Evolutionary conservation across 64 coral and sea anemone species (phyloP).

Genomic region (Montipora foliosa): DNA sequence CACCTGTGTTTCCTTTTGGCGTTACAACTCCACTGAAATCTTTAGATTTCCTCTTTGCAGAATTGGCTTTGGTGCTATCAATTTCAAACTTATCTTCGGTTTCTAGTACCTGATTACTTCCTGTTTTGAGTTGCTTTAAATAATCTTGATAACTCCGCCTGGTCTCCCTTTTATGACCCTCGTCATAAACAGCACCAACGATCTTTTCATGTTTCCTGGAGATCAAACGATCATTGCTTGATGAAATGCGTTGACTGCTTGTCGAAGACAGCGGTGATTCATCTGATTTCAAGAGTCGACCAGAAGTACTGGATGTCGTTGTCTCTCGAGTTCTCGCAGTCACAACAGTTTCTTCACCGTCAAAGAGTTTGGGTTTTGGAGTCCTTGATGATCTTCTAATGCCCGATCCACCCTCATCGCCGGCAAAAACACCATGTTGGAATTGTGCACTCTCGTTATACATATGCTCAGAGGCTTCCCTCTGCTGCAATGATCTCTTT

Average conservation of each 20-base stretch:
- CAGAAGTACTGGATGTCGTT: background rate
- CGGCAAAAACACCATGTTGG: background rate
- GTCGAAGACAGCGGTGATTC: background rate
- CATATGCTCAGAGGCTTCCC: no score
- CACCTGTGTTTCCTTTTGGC: background rate
- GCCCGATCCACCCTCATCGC: background rate
- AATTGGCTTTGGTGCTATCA: background rate
- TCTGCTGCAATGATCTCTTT: conserved; percentile 6
- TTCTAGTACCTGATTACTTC: background rate
- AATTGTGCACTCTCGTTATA: background rate
- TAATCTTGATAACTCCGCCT: conserved; percentile 34
- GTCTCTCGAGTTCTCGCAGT: background rate
- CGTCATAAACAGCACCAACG: background rate
- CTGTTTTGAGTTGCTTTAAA: conserved; percentile 27
- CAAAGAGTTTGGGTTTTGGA: conserved; percentile 69
- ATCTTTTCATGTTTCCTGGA: conserved; percentile 10
- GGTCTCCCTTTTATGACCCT: conserved; percentile 56
- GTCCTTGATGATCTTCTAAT: conserved; percentile 66
- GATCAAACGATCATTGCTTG: background rate
- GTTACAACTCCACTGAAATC: background rate
- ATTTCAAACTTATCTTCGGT: background rate
- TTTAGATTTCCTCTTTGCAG: conserved; percentile 5
- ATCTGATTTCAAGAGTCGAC: background rate
- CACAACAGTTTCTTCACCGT: conserved; percentile 52
- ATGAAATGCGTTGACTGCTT: background rate